Conservation (phyloP, 1,140 invertebrate genomes). For the Aculops lycopersici region DNA sequence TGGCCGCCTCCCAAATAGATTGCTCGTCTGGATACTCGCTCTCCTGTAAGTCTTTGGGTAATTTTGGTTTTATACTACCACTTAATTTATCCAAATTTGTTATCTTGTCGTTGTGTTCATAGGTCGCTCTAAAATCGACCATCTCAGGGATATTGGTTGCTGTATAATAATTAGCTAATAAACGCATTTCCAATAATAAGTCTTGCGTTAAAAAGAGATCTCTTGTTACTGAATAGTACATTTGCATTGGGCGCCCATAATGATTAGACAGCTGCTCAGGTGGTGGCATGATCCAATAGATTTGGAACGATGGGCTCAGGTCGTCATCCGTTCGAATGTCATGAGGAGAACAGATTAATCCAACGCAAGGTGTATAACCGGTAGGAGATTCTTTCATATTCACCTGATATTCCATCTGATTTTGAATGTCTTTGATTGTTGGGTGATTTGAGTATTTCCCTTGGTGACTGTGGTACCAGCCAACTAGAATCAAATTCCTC, state of each 20-base stretch:
- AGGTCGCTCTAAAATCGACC: constrained; percentile 39
- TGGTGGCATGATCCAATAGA: constrained; percentile 76
- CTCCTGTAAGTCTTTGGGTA: constrained; percentile 12
- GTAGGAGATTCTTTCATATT: constrained; percentile 59
- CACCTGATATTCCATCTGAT: constrained; percentile 72
- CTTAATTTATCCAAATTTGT: constrained; percentile 17
- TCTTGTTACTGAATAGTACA: constrained; percentile 46
- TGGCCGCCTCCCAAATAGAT: constrained; percentile 11
- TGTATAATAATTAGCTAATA: constrained; percentile 49
- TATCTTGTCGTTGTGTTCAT: constrained; percentile 4
- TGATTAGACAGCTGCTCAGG: constrained; percentile 57
- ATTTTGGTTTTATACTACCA: constrained; percentile 11
- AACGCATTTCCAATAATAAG: constrained; percentile 48
- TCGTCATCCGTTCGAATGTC: constrained; percentile 27
- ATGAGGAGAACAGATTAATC: constrained; percentile 63
- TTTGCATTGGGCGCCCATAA: constrained; percentile 55
- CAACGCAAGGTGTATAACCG: constrained; percentile 63
- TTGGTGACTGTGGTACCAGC: constrained; percentile 95
- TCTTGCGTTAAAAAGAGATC: constrained; percentile 47
- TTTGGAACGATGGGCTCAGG: constrained; percentile 24
- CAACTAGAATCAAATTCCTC: constrained; percentile 42
- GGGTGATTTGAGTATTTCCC: constrained; percentile 42
- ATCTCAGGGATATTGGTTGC: constrained; percentile 37
- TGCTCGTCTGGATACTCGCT: constrained; percentile 8
- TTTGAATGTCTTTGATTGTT: constrained; percentile 54